phyloP scores from a whole-genome alignment of 2,113 vertebrate genomes.

The Brachypodius melanocephalos region DNA sequence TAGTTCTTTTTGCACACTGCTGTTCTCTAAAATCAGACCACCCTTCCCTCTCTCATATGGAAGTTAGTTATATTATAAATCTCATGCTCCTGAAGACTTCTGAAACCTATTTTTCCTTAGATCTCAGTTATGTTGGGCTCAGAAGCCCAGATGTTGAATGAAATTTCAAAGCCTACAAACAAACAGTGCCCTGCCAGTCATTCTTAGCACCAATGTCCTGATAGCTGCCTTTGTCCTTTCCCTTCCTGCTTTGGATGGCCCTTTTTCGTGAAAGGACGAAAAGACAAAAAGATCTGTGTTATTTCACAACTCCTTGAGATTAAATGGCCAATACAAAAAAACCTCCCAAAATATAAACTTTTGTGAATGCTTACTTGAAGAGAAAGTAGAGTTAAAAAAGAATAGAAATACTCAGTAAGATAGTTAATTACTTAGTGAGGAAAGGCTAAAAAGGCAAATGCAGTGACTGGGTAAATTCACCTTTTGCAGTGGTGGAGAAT shows the following conservation, averaged over 20 bases:
- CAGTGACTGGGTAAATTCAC: neutral
- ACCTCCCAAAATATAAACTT: rapidly evolving
- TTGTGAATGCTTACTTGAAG: neutral
- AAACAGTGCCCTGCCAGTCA: neutral
- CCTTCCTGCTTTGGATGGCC: neutral
- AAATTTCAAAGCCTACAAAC: neutral
- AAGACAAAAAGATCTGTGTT: neutral
- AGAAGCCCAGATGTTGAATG: neutral
- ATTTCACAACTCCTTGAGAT: neutral
- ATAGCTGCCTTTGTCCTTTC: neutral
- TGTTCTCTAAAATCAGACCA: neutral
- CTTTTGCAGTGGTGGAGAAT: neutral
- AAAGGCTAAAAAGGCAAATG: neutral
- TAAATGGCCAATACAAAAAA: neutral
- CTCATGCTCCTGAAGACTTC: neutral
- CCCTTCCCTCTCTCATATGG: neutral
- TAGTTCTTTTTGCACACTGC: neutral
- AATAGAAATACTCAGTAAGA: neutral
- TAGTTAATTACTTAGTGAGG: neutral
- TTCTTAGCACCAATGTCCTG: neutral
- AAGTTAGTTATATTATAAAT: neutral
- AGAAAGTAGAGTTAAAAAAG: neutral
- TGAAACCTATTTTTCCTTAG: neutral
- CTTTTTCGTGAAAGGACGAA: neutral
- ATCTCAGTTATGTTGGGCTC: neutral